A percentile compares a stretch with the other conserved stretches of the same genome.
Evolutionary conservation across 1,140 invertebrate genomes (phyloP).

Genomic region (Thrips palmi): DNA sequence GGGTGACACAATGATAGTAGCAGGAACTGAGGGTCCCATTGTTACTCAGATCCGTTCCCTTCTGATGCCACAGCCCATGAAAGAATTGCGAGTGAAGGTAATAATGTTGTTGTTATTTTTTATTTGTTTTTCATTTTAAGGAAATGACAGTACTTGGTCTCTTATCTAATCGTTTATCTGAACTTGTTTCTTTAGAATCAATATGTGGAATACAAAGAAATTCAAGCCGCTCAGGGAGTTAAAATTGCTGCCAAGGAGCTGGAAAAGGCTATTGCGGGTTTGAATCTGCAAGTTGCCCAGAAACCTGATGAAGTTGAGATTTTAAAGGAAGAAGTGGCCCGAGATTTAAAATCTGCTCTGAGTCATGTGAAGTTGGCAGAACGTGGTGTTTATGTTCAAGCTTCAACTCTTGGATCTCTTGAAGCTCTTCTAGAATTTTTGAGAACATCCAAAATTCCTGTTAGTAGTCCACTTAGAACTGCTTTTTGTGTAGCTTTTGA

Average conservation of each 20-base stretch:
- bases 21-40: constrained; percentile 95
- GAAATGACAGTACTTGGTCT: constrained; percentile 3
- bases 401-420: constrained; percentile 92
- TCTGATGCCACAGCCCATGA: constrained; percentile 93
- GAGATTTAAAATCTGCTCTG: constrained; percentile 70
- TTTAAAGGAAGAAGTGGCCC: constrained; percentile 60
- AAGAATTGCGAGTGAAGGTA: constrained; percentile 93
- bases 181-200: constrained; percentile 49
- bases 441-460: constrained; percentile 86
- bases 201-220: constrained; percentile 89
- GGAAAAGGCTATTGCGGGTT: constrained; percentile 89
- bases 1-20: constrained; percentile 86
- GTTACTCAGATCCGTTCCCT: constrained; percentile 93
- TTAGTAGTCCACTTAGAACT: constrained; percentile 28
- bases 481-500: not conserved
- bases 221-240: constrained; percentile 91
- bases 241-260: constrained; percentile 96
- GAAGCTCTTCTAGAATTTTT: constrained; percentile 96
- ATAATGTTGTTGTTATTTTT: constrained; percentile 13
- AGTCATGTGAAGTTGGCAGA: constrained; percentile 81
- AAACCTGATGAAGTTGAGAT: constrained; percentile 88
- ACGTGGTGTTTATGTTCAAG: constrained; percentile 94
- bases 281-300: constrained; percentile 75
- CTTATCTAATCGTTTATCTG: constrained; percentile 7
- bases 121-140: too few relatives aligned